These are phyloP conservation scores for Rhogogaster chlorosoma DNA, from an alignment of 2,888 invertebrate genomes.

Conservation along the genomic window DNA sequence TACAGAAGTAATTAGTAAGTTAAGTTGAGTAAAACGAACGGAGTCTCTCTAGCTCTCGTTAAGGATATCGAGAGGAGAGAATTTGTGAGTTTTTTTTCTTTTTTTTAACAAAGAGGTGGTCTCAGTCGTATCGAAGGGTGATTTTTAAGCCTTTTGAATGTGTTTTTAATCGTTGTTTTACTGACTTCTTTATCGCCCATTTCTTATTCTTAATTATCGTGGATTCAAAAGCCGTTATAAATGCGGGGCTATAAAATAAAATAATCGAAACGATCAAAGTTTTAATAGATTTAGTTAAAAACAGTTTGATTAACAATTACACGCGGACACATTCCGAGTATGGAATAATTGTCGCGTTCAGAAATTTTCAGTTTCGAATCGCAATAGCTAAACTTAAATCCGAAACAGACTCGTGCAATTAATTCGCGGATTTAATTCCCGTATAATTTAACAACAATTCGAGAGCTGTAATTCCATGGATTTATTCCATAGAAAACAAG, in stretches of 20 bases:
- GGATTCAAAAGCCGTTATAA: conserved; percentile 58
- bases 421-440: background rate
- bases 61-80: background rate
- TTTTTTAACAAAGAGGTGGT: background rate
- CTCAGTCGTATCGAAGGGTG: background rate
- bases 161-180: conserved; percentile 16
- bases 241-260: conserved; percentile 57
- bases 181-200: conserved; percentile 9
- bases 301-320: conserved; percentile 61
- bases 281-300: conserved; percentile 60
- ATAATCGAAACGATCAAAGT: conserved; percentile 58
- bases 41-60: background rate
- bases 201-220: conserved; percentile 13
- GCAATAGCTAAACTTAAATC: background rate
- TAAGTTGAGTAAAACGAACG: background rate
- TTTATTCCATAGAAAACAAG: background rate
- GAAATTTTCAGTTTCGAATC: background rate
- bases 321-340: background rate
- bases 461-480: background rate
- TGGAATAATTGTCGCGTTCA: background rate
- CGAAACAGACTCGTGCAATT: background rate
- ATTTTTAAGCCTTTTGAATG: background rate
- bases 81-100: background rate
- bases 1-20: background rate
- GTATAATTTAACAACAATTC: background rate